Conservation (phyloP, 2,113 vertebrate genomes). For the Engystomops pustulosus region DNA sequence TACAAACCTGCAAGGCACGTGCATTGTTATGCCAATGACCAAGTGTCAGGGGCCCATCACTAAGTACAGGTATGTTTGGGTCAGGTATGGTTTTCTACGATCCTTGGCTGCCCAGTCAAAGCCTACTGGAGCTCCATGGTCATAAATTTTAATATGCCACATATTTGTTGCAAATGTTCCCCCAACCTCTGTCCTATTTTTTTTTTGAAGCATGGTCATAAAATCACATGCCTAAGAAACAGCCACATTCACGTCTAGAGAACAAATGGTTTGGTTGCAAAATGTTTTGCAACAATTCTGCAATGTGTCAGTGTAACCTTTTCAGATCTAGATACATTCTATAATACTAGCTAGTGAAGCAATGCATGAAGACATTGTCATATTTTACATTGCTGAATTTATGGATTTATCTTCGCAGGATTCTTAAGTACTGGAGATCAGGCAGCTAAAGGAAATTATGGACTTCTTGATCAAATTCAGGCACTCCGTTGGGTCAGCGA, state of each 20-base stretch:
- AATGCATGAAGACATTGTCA: too few species aligned
- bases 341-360: too few species aligned
- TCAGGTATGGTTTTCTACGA: too few species aligned
- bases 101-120: too few species aligned
- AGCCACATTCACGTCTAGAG: neutral
- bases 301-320: neutral
- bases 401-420: slow-evolving; percentile 72
- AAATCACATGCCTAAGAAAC: neutral
- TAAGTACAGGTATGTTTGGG: too few species aligned
- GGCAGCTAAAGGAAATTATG: slow-evolving; percentile 98
- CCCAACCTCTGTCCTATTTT: too few species aligned
- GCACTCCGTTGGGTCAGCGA: slow-evolving; percentile 97
- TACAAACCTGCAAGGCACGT: too few species aligned
- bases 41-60: too few species aligned
- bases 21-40: too few species aligned
- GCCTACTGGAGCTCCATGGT: too few species aligned
- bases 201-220: neutral
- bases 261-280: neutral
- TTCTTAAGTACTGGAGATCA: slow-evolving; percentile 98
- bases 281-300: too few species aligned
- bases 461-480: slow-evolving; percentile 98
- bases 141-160: neutral
- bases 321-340: neutral
- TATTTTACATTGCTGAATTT: too few species aligned
- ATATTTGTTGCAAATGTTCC: neutral